Base-by-base conservation (phyloP, 1,140 invertebrate genomes). In the Cataglyphis hispanica region DNA sequence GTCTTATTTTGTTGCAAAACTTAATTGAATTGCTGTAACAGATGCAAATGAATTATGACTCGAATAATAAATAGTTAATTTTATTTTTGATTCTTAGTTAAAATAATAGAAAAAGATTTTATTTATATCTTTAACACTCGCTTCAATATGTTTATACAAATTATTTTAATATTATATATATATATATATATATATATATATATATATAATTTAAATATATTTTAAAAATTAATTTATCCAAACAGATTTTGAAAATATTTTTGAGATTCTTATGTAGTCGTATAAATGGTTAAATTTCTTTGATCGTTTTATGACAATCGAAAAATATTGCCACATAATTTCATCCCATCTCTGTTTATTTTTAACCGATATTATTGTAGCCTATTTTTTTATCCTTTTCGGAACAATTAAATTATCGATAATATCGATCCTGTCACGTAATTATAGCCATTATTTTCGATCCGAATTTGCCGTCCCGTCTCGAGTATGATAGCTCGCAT, bases 1-100 rank as follows among this genome's bases (percentile, higher is more conserved):
- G 25, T 60, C 46, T 7, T 13, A 74, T 46, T 72, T 69, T 69
- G 2, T 43, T 46, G 25, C 13, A 60, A 56, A 43, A 60, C 22
- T 46, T 81, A 81, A 81, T 60, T 72, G 7, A 25, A 25, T 31
- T 70, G 11, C 22, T 31, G 10, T 13, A 60, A 34, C 31, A 83
- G 13, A 56, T 80, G 13, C 22, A 2, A 69, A 34, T 78, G 3
- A 60, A 75, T 60, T 77, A 64, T 43, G 4, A 27, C n/a, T 25
- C 2, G 2, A 31, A n/a, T 43, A 19, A 10, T 46, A 7, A 76
- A 50, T 46, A 46, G 11, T 50, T 50, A 50, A 50, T 50, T 46
- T 10, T 46, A 11, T 46, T 13, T 46, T 50, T 10, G 5, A 80
- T 16, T 56, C 13, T 53, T 40, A 69, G 5, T 0, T 53, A 19